These are phyloP conservation scores for Oryzias woworae DNA, from an alignment of 2,113 vertebrate species.

Conservation along the genomic window DNA sequence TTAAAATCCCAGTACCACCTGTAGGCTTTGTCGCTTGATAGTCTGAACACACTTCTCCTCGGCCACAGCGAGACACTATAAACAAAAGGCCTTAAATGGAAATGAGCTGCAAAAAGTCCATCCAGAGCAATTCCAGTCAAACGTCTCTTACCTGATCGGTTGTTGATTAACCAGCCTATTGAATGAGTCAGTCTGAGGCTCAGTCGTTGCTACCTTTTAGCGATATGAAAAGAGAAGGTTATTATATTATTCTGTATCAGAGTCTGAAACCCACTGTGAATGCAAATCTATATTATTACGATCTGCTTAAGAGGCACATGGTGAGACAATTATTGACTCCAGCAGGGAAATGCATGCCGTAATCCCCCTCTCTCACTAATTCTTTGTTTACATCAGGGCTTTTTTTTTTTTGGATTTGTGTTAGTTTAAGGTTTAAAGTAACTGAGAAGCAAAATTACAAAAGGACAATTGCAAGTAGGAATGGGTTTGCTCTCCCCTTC, in stretches of 20 bases:
- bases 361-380: slow-evolving; percentile 7
- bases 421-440: slow-evolving; percentile 9
- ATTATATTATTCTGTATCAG: slow-evolving; percentile 39
- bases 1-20: not conserved
- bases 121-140: slow-evolving; percentile 30
- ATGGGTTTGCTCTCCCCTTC: too few species aligned
- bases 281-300: slow-evolving; percentile 42
- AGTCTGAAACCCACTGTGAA: slow-evolving; percentile 43
- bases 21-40: slow-evolving; percentile 9
- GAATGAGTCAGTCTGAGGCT: slow-evolving; percentile 16
- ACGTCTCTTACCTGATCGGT: slow-evolving; percentile 26
- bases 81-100: slow-evolving; percentile 34
- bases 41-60: slow-evolving; percentile 33
- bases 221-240: slow-evolving; percentile 5
- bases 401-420: slow-evolving; percentile 4
- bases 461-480: too few species aligned
- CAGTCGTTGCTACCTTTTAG: slow-evolving; percentile 12
- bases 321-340: slow-evolving; percentile 22
- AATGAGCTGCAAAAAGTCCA: slow-evolving; percentile 42
- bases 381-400: slow-evolving; percentile 12
- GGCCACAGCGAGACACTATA: slow-evolving; percentile 21
- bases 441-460: slow-evolving; percentile 11
- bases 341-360: slow-evolving; percentile 8
- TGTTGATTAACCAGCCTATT: slow-evolving; percentile 34
- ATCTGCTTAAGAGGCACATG: slow-evolving; percentile 7